Percentiles rank a stretch among this genome's conserved stretches.
phyloP scores from a whole-genome alignment of 2,113 vertebrate genomes.

The Athene noctua region DNA sequence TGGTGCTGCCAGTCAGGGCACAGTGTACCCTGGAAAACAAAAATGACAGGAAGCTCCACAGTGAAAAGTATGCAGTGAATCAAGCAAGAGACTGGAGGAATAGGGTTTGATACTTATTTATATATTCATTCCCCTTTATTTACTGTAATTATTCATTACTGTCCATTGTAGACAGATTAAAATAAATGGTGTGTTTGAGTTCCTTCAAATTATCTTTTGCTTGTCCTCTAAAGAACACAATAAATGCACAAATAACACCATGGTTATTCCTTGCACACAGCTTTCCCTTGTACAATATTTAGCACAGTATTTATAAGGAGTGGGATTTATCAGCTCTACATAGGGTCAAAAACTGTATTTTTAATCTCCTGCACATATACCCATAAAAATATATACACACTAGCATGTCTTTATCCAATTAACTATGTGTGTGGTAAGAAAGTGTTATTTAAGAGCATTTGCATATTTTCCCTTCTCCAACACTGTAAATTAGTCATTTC shows the following conservation, averaged over 20 bases:
- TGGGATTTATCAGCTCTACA: not conserved
- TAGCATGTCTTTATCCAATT: not conserved
- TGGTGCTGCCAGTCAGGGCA: not conserved
- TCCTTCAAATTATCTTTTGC: not conserved
- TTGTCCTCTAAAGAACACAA: not conserved
- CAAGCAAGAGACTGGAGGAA: not conserved
- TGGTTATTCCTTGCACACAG: not conserved
- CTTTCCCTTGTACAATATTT: not conserved
- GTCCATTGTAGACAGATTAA: not conserved
- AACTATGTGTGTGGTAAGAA: not conserved
- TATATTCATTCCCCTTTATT: not conserved
- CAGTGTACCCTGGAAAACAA: accelerated
- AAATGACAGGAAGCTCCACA: not conserved
- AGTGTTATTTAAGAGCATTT: not conserved
- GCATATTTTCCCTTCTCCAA: not conserved
- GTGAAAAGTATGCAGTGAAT: not conserved
- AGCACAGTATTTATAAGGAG: not conserved
- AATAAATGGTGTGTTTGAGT: not conserved
- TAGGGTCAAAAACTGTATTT: not conserved
- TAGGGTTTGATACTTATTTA: not conserved
- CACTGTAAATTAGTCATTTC: not conserved
- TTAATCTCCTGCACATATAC: not conserved
- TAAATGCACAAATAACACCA: not conserved
- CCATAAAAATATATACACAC: not conserved
- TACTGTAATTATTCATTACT: not conserved